phyloP scores from a whole-genome alignment of 2,797 vertebrate genomes.

The Champsocephalus esox region DNA sequence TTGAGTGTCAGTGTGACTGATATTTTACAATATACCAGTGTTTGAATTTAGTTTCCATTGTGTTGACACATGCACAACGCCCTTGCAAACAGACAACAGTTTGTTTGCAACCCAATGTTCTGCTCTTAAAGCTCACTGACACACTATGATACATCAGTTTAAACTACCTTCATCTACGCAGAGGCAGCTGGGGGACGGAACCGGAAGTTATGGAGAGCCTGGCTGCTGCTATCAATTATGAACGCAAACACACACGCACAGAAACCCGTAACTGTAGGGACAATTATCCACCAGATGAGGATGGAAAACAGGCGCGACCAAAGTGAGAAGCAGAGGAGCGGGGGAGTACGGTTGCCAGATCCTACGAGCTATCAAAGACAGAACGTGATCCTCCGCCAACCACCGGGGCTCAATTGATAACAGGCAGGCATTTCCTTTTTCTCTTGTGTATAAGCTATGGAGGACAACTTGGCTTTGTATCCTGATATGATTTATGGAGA shows the following conservation, averaged over 20 bases:
- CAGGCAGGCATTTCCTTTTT: slow-evolving; percentile 66
- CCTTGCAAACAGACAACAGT: background rate
- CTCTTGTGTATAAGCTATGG: slow-evolving; percentile 25
- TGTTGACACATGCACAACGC: background rate
- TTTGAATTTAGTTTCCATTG: background rate
- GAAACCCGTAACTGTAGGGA: slow-evolving; percentile 63
- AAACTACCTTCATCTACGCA: background rate
- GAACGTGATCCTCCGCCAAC: slow-evolving; percentile 66
- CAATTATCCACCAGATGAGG: slow-evolving; percentile 79
- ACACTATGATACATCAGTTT: background rate
- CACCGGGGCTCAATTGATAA: slow-evolving; percentile 71
- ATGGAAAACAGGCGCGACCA: slow-evolving; percentile 72
- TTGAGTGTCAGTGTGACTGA: background rate
- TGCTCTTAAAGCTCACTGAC: slow-evolving; percentile 4
- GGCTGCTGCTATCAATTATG: slow-evolving; percentile 74
- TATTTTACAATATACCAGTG: no score
- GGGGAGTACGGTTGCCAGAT: slow-evolving; percentile 60
- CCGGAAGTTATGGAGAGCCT: slow-evolving; percentile 57
- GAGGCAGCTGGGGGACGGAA: slow-evolving; percentile 18
- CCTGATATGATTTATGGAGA: slow-evolving; percentile 31
- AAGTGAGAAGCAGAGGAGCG: slow-evolving; percentile 52
- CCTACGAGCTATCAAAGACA: slow-evolving; percentile 70
- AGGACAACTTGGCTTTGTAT: slow-evolving; percentile 36
- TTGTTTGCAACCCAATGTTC: background rate
- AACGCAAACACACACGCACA: slow-evolving; percentile 47